Percentiles rank a stretch among this genome's conserved stretches.
Evolutionary conservation across 2,888 invertebrate species (phyloP).

Genomic region (Drosophila heteroneura): DNA sequence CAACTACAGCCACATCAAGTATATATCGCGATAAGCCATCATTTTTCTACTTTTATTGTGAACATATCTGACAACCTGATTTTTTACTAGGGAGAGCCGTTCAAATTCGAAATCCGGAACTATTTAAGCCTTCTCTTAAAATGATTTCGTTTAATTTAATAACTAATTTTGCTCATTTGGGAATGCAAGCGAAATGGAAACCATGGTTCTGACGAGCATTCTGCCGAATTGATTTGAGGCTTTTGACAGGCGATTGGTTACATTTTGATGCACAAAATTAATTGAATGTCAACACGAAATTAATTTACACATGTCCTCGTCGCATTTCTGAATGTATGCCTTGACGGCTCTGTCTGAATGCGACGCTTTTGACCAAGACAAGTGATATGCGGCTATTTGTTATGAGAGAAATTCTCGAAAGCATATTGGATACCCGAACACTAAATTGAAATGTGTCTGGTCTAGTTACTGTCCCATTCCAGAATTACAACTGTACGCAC

Average conservation of each 20-base stretch:
- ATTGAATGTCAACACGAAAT: conserved; percentile 63
- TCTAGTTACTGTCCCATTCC: not conserved
- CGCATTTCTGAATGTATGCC: conserved; percentile 3
- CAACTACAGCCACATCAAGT: not conserved
- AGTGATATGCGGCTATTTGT: conserved; percentile 37
- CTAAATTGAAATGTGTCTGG: conserved; percentile 22
- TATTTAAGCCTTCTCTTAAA: not conserved
- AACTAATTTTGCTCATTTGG: not conserved
- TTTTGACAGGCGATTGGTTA: conserved; percentile 16
- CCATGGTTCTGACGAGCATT: conserved; percentile 7
- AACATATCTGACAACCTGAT: not conserved
- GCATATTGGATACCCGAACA: conserved; percentile 2
- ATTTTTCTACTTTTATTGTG: not conserved
- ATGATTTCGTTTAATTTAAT: not conserved
- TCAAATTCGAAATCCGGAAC: not conserved
- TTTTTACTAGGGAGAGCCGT: not conserved
- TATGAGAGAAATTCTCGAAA: conserved; percentile 11
- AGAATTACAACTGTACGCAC: conserved; percentile 44
- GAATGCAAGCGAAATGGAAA: not conserved
- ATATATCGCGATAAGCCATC: not conserved
- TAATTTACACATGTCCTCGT: conserved; percentile 51
- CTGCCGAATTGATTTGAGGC: conserved; percentile 42
- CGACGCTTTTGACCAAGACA: conserved; percentile 13
- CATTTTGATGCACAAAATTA: conserved; percentile 44
- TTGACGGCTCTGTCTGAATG: not conserved